These are phyloP conservation scores for Apaloderma vittatum DNA, from an alignment of 2,113 vertebrate genomes.

Conservation along the genomic window DNA sequence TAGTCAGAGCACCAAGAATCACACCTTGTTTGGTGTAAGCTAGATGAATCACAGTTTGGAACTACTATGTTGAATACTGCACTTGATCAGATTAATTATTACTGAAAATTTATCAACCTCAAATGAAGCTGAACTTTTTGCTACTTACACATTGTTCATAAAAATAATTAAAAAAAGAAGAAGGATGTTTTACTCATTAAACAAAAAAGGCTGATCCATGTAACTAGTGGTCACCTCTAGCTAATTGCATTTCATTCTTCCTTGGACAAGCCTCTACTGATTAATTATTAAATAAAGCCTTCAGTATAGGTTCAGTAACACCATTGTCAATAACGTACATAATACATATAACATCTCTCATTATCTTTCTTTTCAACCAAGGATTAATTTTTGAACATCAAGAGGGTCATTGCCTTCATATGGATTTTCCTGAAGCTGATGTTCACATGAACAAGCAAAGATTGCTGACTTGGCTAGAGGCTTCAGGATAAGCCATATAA, in stretches of 20 bases:
- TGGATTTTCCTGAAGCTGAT: not conserved
- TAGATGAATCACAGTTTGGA: not conserved
- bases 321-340: not conserved
- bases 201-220: not conserved
- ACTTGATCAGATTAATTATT: not conserved
- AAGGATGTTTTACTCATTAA: not conserved
- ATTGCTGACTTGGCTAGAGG: not conserved
- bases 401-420: not conserved
- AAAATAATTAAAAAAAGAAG: not conserved
- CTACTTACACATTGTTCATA: not conserved
- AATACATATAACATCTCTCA: not conserved
- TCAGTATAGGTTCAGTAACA: not conserved
- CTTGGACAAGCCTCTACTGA: not conserved
- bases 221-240: not conserved
- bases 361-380: not conserved
- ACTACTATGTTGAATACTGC: not conserved
- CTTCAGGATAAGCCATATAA: not conserved
- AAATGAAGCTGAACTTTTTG: not conserved
- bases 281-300: not conserved
- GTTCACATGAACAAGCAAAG: not conserved
- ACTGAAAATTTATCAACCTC: not conserved
- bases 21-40: not conserved
- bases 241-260: not conserved
- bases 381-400: not conserved
- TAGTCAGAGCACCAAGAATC: not conserved